These are phyloP conservation scores for Oncorhynchus nerka DNA, from an alignment of 2,113 vertebrate genomes.

Conservation along the genomic window DNA sequence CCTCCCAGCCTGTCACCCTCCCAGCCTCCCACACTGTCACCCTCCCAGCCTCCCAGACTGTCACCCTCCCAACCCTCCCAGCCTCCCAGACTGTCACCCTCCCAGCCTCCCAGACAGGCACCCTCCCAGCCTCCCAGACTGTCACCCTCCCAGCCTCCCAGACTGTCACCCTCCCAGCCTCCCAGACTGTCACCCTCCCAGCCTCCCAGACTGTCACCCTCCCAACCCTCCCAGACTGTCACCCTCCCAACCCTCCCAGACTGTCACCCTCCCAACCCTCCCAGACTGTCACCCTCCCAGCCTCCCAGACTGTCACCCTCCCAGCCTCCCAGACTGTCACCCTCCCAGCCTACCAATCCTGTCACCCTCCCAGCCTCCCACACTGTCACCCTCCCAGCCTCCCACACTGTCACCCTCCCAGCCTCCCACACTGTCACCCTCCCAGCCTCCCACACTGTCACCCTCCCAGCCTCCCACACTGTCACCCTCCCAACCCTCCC, in stretches of 20 bases:
- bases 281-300: no score
- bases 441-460: background rate
- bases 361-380: background rate
- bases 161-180: no score
- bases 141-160: background rate
- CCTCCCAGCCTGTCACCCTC: no score
- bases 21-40: no score
- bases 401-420: background rate
- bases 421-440: background rate
- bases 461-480: no score
- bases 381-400: no score
- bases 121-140: background rate
- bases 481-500: background rate
- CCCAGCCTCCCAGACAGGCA: no score
- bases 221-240: background rate
- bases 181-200: background rate
- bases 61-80: no score
- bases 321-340: slow-evolving; percentile 15
- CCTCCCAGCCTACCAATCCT: no score
- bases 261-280: slow-evolving; percentile 13
- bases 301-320: background rate
- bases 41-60: no score
- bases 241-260: background rate
- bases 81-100: no score
- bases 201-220: background rate